phyloP scores from a whole-genome alignment of 2,113 vertebrate species.

The Panthera leo region DNA sequence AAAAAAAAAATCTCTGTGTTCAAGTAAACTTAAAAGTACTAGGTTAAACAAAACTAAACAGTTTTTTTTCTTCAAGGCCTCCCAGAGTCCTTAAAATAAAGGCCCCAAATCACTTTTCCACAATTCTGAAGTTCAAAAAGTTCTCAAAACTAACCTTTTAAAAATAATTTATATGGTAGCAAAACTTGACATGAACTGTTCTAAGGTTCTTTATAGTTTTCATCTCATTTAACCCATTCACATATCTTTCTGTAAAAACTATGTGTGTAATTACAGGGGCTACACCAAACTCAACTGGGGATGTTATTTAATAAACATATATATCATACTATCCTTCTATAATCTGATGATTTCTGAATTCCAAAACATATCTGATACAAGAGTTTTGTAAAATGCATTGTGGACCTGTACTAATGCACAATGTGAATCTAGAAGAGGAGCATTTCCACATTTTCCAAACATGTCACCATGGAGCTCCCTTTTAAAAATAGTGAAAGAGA shows the following conservation, averaged over 20 bases:
- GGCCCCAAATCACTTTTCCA: not conserved
- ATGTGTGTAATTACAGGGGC: not conserved
- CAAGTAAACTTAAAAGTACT: constrained; percentile 34
- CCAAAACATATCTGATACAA: not conserved
- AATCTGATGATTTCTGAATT: constrained; percentile 47
- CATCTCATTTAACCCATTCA: not conserved
- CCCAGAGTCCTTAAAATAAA: not conserved
- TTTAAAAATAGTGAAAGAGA: constrained; percentile 23
- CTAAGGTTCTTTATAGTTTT: not conserved
- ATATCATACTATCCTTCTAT: not conserved
- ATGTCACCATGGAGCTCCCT: not conserved
- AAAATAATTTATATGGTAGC: not conserved
- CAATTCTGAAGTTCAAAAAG: not conserved
- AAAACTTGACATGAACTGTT: not conserved
- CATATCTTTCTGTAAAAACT: constrained; percentile 24
- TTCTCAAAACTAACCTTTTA: constrained; percentile 38
- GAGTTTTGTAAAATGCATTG: not conserved
- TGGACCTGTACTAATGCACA: not conserved
- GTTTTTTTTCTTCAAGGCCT: constrained; percentile 19
- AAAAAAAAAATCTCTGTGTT: not conserved
- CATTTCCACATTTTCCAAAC: not conserved
- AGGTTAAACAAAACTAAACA: constrained; percentile 35
- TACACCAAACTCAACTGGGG: not conserved
- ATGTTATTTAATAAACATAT: constrained; percentile 28
- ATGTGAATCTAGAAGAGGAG: not conserved